phyloP scores from a whole-genome alignment of 1,140 invertebrate species.

The Eriocheir sinensis region DNA sequence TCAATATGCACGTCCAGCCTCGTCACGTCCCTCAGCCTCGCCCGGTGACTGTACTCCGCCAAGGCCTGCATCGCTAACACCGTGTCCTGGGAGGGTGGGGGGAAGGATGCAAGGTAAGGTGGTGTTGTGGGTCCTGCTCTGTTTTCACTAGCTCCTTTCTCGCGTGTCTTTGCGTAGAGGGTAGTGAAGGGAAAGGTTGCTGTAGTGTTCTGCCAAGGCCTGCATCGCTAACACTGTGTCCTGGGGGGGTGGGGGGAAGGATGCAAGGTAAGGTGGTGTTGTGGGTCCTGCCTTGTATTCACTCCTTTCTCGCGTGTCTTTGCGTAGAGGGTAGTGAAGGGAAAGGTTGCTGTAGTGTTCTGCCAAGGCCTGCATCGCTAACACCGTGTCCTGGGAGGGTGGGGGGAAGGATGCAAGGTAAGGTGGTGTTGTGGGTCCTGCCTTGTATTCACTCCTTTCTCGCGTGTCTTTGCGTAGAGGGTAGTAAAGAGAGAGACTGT shows the following conservation, averaged over 20 bases:
- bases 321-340: too few species aligned
- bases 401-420: background rate
- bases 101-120: background rate
- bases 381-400: constrained; percentile 83
- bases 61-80: constrained; percentile 85
- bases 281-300: background rate
- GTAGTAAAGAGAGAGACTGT: too few species aligned
- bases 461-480: too few species aligned
- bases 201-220: constrained; percentile 85
- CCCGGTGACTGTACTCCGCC: constrained; percentile 84
- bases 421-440: background rate
- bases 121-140: too few species aligned
- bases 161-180: too few species aligned
- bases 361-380: constrained; percentile 85
- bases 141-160: too few species aligned
- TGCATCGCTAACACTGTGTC: constrained; percentile 85
- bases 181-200: too few species aligned
- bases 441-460: too few species aligned
- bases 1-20: constrained; percentile 82
- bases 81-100: constrained; percentile 82
- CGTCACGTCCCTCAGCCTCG: constrained; percentile 85
- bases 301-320: too few species aligned
- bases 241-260: too few species aligned
- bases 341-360: constrained; percentile 80
- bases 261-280: background rate